Evolutionary conservation across 2,888 invertebrate species (phyloP).

Genomic region (Drosophila meridiana): DNA sequence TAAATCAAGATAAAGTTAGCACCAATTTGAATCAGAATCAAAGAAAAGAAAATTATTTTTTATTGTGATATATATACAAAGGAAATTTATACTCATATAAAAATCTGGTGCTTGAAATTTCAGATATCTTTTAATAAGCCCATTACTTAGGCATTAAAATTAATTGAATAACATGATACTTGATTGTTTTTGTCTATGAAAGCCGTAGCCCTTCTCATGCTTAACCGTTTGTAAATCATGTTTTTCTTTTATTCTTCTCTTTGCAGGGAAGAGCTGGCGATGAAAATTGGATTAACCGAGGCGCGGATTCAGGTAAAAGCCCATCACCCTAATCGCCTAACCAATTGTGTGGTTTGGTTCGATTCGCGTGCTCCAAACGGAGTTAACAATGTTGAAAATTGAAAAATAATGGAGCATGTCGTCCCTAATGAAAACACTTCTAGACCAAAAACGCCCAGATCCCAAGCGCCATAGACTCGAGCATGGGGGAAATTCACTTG

Average conservation of each 20-base stretch:
- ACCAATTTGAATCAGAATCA: neutral
- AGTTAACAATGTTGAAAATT: constrained; percentile 78
- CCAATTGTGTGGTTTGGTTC: constrained; percentile 46
- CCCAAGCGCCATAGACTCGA: constrained; percentile 4
- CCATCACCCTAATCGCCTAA: constrained; percentile 17
- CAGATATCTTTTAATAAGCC: neutral
- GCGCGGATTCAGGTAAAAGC: constrained; percentile 94
- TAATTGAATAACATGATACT: constrained; percentile 7
- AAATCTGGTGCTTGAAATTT: neutral
- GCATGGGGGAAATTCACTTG: constrained; percentile 21
- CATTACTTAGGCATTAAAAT: neutral
- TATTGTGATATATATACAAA: neutral
- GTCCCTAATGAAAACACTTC: constrained; percentile 72
- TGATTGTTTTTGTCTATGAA: constrained; percentile 5
- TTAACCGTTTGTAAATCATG: constrained; percentile 20
- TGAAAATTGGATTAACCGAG: constrained; percentile 97
- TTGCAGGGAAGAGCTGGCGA: constrained; percentile 96
- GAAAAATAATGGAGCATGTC: constrained; percentile 82
- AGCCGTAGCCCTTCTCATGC: neutral
- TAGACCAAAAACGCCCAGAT: neutral
- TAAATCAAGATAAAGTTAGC: neutral
- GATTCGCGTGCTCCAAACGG: constrained; percentile 68
- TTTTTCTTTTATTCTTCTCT: constrained; percentile 23
- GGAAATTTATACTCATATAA: neutral
- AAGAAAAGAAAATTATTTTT: neutral